A percentile compares a stretch with the other conserved stretches of the same genome.
Evolutionary conservation across 2,113 vertebrate genomes (phyloP).

Genomic region (Grammomys surdaster): DNA sequence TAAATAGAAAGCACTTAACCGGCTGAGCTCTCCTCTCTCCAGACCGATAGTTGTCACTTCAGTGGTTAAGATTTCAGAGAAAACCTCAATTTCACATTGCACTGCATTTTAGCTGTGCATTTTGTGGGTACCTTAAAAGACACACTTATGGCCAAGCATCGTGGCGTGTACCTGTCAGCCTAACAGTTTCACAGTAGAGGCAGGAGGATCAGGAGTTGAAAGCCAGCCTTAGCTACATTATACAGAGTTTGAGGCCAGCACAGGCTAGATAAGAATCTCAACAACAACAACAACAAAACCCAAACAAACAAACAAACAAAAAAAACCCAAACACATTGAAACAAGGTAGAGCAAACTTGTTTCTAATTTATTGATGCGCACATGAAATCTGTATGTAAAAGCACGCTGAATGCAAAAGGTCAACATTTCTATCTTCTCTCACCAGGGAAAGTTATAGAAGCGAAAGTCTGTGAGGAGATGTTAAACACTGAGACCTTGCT

Average conservation of each 20-base stretch:
- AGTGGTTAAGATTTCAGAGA: neutral
- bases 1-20: neutral
- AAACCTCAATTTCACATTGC: neutral
- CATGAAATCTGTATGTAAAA: neutral
- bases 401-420: neutral
- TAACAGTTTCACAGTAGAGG: neutral
- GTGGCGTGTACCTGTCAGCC: neutral
- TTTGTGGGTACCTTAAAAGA: neutral
- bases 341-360: neutral
- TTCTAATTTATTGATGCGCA: neutral
- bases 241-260: neutral
- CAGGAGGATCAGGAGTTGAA: neutral
- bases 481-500: neutral
- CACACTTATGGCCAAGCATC: no score
- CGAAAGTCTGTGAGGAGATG: neutral
- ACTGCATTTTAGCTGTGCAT: neutral
- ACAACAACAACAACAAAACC: neutral
- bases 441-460: neutral
- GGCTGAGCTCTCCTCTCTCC: neutral
- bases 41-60: neutral
- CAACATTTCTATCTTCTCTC: neutral
- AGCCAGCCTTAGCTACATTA: neutral
- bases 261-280: neutral
- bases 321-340: neutral
- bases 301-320: no score